These are phyloP conservation scores for Ceratina calcarata DNA, from an alignment of 1,140 invertebrate species.

Conservation along the genomic window DNA sequence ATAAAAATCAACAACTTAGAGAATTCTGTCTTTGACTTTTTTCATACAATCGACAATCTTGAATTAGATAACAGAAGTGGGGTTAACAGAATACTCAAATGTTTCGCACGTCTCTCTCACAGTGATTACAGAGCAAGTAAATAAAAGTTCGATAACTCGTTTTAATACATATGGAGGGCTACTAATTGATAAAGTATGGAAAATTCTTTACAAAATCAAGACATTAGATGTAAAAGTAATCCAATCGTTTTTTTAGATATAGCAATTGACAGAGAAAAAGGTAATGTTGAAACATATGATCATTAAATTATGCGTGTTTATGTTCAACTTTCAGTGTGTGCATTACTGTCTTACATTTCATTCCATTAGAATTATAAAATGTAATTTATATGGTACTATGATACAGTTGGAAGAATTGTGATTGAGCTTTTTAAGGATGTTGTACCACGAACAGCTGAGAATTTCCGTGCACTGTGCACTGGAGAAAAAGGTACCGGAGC, in stretches of 20 bases:
- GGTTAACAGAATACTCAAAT: too few relatives aligned
- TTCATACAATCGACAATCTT: too few relatives aligned
- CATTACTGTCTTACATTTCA: slow-evolving; percentile 31
- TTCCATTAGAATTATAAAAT: slow-evolving; percentile 50
- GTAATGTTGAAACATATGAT: slow-evolving; percentile 60
- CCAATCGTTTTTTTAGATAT: slow-evolving; percentile 87
- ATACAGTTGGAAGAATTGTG: slow-evolving; percentile 88
- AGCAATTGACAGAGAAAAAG: slow-evolving; percentile 82
- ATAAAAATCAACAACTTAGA: too few relatives aligned
- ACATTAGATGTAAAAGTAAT: slow-evolving; percentile 69
- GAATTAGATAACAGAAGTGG: too few relatives aligned
- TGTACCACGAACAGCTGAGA: slow-evolving; percentile 94
- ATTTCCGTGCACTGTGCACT: slow-evolving; percentile 94
- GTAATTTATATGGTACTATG: slow-evolving; percentile 62
- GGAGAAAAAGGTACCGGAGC: slow-evolving; percentile 89
- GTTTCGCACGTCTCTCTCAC: background rate
- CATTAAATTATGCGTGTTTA: slow-evolving; percentile 5
- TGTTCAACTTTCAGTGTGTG: slow-evolving; percentile 10
- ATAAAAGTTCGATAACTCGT: slow-evolving; percentile 22
- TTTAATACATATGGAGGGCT: slow-evolving; percentile 8
- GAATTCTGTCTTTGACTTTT: too few relatives aligned
- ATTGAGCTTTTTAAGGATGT: slow-evolving; percentile 91
- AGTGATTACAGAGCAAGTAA: background rate
- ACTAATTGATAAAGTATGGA: slow-evolving; percentile 52
- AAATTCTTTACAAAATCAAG: slow-evolving; percentile 26